A percentile compares a stretch with the other conserved stretches of the same genome.
Evolutionary conservation across 1,140 invertebrate species (phyloP).

Genomic region (Sycobia sp.): DNA sequence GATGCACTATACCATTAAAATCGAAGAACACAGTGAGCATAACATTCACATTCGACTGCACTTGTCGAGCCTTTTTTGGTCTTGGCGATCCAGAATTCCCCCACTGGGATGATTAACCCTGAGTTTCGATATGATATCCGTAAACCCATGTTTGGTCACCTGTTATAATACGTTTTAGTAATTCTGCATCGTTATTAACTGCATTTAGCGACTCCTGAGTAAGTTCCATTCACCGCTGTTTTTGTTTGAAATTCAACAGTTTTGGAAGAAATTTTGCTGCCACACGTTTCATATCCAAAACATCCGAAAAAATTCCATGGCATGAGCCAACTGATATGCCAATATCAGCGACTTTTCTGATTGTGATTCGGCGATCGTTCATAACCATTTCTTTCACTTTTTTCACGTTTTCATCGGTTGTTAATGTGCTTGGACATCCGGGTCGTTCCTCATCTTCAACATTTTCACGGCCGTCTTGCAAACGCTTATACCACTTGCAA

Average conservation of each 20-base stretch:
- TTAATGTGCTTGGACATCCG: conserved; percentile 38
- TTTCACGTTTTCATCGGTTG: conserved; percentile 41
- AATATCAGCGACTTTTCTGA: conserved; percentile 33
- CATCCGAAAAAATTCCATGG: conserved; percentile 36
- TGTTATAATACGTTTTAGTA: conserved; percentile 48
- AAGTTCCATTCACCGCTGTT: conserved; percentile 36
- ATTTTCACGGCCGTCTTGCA: conserved; percentile 30
- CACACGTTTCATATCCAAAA: conserved; percentile 34
- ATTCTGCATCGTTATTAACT: conserved; percentile 40
- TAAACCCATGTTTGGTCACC: conserved; percentile 45
- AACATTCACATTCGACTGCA: conserved; percentile 31
- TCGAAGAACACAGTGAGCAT: conserved; percentile 26
- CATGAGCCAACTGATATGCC: conserved; percentile 34
- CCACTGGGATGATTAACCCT: conserved; percentile 18
- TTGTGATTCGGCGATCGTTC: conserved; percentile 40
- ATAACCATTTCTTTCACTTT: conserved; percentile 39
- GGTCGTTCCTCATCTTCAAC: conserved; percentile 31
- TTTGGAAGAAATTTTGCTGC: too few species aligned
- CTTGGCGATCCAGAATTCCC: conserved; percentile 13
- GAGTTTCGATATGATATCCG: conserved; percentile 24
- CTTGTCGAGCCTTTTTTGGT: conserved; percentile 29
- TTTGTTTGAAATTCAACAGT: conserved; percentile 40
- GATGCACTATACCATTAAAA: conserved; percentile 30
- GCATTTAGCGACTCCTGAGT: conserved; percentile 40
- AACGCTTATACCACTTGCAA: conserved; percentile 21